Evolutionary conservation across 2,797 vertebrate species (phyloP), one percentile per base, ranked within the genome.

Genomic region (Arremon brunneinucha): DNA sequence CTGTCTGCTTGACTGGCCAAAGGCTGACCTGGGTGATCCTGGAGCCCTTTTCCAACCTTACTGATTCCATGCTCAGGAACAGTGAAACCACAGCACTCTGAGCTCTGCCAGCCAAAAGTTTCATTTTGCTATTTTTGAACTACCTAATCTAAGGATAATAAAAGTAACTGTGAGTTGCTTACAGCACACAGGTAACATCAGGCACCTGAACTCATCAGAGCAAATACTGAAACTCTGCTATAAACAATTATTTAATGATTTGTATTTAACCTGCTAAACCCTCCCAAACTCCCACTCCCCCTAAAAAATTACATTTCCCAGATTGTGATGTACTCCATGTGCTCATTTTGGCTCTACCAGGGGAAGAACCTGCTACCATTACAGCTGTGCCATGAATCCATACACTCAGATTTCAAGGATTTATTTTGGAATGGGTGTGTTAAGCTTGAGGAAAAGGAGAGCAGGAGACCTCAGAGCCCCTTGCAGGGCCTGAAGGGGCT

Each of bases 401-500:
- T 1, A 56, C 27, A 16, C 3, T 12, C 3, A 1, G 21, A 22
- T 78, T 27, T 43, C 21, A 37, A 37, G 23, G 11, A 22, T n/a
- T 67, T 39, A 24, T 74, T 39, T 35, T 2, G 14, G 8, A 70
- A 52, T 6, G 9, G 9, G 9, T 2, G 3, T 26, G 19, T 34
- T 39, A 23, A 65, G 16, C 21, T 9, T 44, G 46, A 24, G 4
- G 60, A 34, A 30, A 16, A 7, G 49, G 10, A 28, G 16, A 28
- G 27, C 3, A 16, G 49, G n/a, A 28, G 11, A 65, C 0, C 37
- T 46, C 0, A 52, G 39, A 59, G 52, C 6, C 37, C 30, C 23
- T 44, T 0, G 1, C 44, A 53, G 17, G 0, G 8, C 60, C 28
- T 46, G 6, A 59, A 65, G 18, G 15, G 16, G 14, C 11, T 46